phyloP scores from a whole-genome alignment of 2,888 invertebrate species.

The Galerucella calmariensis region DNA sequence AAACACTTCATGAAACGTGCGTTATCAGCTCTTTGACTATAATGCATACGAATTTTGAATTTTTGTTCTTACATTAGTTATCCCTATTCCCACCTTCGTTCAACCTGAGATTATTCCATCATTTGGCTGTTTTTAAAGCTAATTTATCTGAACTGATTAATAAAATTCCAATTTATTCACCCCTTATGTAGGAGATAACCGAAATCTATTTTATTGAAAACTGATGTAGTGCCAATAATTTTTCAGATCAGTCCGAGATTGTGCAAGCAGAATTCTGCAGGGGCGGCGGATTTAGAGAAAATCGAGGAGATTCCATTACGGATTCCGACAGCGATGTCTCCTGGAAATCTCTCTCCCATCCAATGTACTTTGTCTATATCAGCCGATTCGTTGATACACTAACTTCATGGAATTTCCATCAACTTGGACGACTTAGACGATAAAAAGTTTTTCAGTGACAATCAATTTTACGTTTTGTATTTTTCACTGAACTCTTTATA shows the following conservation, averaged over 20 bases:
- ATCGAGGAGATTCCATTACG: conserved; percentile 73
- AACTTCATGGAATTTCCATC: conserved; percentile 31
- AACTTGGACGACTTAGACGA: conserved; percentile 44
- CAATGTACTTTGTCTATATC: conserved; percentile 63
- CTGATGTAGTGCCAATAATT: conserved; percentile 28
- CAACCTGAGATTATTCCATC: too few species aligned
- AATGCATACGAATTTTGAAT: too few species aligned
- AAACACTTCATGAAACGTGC: too few species aligned
- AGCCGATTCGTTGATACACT: conserved; percentile 62
- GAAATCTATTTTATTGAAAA: conserved; percentile 17
- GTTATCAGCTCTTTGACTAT: too few species aligned
- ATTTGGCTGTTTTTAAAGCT: too few species aligned
- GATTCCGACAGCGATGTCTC: conserved; percentile 60
- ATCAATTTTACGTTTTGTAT: conserved; percentile 46
- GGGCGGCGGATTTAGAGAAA: conserved; percentile 76
- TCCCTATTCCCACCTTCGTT: too few species aligned
- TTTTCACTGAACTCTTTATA: conserved; percentile 3
- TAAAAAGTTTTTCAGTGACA: conserved; percentile 50
- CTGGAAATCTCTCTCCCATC: conserved; percentile 55
- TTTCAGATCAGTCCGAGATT: conserved; percentile 63
- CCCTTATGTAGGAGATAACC: not conserved
- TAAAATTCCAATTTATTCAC: not conserved
- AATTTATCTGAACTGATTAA: not conserved
- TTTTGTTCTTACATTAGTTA: too few species aligned
- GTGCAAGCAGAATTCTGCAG: conserved; percentile 76